Base-by-base conservation (phyloP, 2,888 invertebrate genomes). In the Andrena minutula region DNA sequence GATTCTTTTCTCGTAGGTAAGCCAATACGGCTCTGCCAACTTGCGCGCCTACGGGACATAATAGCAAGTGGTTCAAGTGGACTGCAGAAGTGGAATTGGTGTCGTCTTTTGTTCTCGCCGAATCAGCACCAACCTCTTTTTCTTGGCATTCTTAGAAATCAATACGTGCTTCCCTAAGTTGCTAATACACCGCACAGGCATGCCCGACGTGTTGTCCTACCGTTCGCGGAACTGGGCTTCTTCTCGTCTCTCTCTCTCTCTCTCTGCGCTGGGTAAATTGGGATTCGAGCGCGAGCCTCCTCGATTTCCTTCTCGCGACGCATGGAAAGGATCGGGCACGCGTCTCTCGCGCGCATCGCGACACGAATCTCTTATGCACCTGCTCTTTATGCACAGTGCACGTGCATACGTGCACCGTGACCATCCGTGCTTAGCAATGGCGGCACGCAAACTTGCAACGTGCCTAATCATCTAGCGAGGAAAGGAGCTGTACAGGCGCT, bases 111-210 rank as follows among this genome's bases (percentile, higher is more conserved):
- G 86, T 90, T 90, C 89, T 83, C 87, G 91, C 86, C 85, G 88
- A 89, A 91, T 92, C 91, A 92, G 90, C 91, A 89, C 75, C 85
- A 89, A 89, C 90, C 90, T 90, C 88, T 86, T 89, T 90, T 87
- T 88, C 88, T 89, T 86, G 85, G 83, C 87, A 89, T 90, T 89
- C 83, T 86, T 83, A 72, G 84, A 89, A 92, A 92, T 92, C 92
- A 90, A 92, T 92, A 92, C 86, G 76, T 75, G 76, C 51, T 63
- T 68, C 75, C 75, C 78, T 83, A 83, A 85, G 72, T 83, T 72
- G 77, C 82, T 84, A 83, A 84, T 83, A 84, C 83, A 69, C 68
- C 30, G 41, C 16, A n/a, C 69, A 71, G 72, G 58, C 61, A 70
- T 65, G 68, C 61, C 60, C 26, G 30, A 23, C 49, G 30, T 49